Base-by-base conservation (phyloP, 2,113 vertebrate species). In the Saccopteryx leptura region DNA sequence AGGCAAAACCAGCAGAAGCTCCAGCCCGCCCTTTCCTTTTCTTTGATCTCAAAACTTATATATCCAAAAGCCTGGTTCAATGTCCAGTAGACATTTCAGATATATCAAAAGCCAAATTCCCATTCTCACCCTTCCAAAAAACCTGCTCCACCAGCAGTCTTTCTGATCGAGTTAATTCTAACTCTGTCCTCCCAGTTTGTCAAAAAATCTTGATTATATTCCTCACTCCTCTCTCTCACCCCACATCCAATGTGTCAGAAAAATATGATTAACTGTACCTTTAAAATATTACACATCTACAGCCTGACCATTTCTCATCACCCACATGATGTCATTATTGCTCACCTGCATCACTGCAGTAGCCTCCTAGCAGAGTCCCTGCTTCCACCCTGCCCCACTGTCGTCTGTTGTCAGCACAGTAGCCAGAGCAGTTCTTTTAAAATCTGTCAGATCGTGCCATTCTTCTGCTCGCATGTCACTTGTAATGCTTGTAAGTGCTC, bases 101-200 rank as follows among this genome's bases (percentile, higher is more conserved):
- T 66, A 31, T 65, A n/a, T 90, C 58, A 96, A 26, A 87, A 79
- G 48, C 84, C 23, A 26, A 69, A 48, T 75, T 93, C 13, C 28
- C 31, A 28, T n/a, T 50, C 74, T 78, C 46, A 58, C 31, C 21
- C 8, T 18, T 0, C 0, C 39, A 39, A 39, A 12, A 87, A 83
- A 48, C 50, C 26, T 61, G 11, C n/a, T 33, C 39, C 9, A 86
- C 26, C 18, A 50, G 56, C 21, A 61, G 15, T 81, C 52, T 72
- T 78, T 84, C 54, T 91, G 23, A 17, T 54, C 61, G 48, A 78
- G 31, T 46, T 93, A 65, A 74, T 87, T 17, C 71, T 33, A 33
- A 23, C 23, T 48, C 17, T 69, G 39, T 66, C 23, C 11, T 90
- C 56, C n/a, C 61, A 10, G 75, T 91, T 92, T 69, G 61, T 89